phyloP scores from a whole-genome alignment of 92 coral and sea anemone species.

The Phymanthus crucifer region DNA sequence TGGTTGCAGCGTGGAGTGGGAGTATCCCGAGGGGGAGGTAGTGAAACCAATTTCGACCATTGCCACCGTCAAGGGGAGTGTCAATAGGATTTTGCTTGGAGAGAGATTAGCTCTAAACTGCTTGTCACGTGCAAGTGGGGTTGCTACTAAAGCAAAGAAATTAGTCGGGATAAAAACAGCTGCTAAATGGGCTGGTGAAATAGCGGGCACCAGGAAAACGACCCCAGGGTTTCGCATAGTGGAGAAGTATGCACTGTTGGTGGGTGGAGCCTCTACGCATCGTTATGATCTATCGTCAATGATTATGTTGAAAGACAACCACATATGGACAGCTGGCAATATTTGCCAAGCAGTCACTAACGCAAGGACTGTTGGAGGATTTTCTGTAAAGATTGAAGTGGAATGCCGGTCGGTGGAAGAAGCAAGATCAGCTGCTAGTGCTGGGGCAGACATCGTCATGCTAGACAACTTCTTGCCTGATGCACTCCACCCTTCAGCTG shows the following conservation, averaged over 20 bases:
- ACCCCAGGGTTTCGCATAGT: constrained; percentile 98
- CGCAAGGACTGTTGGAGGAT: constrained; percentile 89
- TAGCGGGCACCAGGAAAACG: constrained; percentile 96
- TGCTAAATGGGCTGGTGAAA: constrained; percentile 83
- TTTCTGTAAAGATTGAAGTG: constrained; percentile 94
- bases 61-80: constrained; percentile 85
- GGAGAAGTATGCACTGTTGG: constrained; percentile 91
- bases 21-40: constrained; percentile 66
- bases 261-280: constrained; percentile 95
- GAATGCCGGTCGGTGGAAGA: constrained; percentile 91
- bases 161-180: constrained; percentile 62
- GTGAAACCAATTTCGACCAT: constrained; percentile 74
- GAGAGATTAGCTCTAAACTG: constrained; percentile 95
- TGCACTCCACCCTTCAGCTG: constrained; percentile 81
- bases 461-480: constrained; percentile 84
- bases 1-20: constrained; percentile 91
- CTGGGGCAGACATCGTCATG: constrained; percentile 94
- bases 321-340: constrained; percentile 91
- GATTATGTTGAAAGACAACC: constrained; percentile 98
- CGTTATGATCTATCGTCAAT: constrained; percentile 89
- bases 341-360: constrained; percentile 72
- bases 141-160: constrained; percentile 81
- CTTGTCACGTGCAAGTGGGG: constrained; percentile 89
- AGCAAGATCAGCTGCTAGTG: constrained; percentile 82
- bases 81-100: constrained; percentile 84